A percentile compares a stretch with the other conserved stretches of the same genome.
phyloP scores from a whole-genome alignment of 2,888 invertebrate species.

The Teleiodes luculella region DNA sequence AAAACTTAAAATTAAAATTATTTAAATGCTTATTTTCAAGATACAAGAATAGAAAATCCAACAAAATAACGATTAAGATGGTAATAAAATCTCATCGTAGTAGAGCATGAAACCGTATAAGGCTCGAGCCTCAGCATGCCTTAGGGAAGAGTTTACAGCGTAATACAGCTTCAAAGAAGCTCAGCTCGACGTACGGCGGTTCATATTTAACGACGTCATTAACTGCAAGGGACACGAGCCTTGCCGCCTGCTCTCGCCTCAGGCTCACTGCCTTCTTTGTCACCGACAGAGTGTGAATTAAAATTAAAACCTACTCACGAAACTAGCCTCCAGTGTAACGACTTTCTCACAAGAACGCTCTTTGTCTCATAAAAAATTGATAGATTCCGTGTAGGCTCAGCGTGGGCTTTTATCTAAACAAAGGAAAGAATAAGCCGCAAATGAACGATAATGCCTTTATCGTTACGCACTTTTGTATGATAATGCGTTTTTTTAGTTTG shows the following conservation, averaged over 20 bases:
- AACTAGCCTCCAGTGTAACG: constrained; percentile 16
- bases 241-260: constrained; percentile 29
- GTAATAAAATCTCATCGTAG: background rate
- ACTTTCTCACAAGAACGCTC: constrained; percentile 14
- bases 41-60: too few species aligned
- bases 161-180: constrained; percentile 27
- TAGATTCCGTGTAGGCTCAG: constrained; percentile 29
- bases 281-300: constrained; percentile 32
- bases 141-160: constrained; percentile 21
- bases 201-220: constrained; percentile 77
- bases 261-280: constrained; percentile 39
- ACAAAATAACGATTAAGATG: background rate
- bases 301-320: constrained; percentile 23
- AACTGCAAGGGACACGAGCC: constrained; percentile 59
- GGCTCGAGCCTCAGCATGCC: constrained; percentile 11
- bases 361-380: constrained; percentile 12
- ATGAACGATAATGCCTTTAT: constrained; percentile 21
- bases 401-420: constrained; percentile 35
- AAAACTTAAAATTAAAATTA: too few species aligned
- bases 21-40: too few species aligned
- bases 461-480: constrained; percentile 8
- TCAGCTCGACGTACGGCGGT: constrained; percentile 35
- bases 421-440: constrained; percentile 45
- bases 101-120: too few species aligned
- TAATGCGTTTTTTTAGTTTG: constrained; percentile 20